phyloP scores from a whole-genome alignment of 1,140 invertebrate genomes.

The Solenopsis invicta region DNA sequence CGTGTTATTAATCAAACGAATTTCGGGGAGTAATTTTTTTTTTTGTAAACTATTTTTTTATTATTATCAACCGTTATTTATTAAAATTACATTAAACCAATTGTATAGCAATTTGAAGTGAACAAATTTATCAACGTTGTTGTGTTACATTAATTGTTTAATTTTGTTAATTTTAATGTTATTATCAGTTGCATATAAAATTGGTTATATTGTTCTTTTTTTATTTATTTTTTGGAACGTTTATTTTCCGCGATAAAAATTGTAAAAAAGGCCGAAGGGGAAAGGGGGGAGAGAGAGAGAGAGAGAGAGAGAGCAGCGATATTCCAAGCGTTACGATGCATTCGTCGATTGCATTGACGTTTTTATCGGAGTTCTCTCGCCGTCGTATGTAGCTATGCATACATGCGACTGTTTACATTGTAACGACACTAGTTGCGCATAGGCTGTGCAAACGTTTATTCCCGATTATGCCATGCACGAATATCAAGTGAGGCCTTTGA shows the following conservation, averaged over 20 bases:
- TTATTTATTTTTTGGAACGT: not conserved
- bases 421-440: slow-evolving; percentile 52
- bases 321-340: not conserved
- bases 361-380: slow-evolving; percentile 30
- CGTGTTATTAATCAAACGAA: slow-evolving; percentile 17
- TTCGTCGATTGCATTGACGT: slow-evolving; percentile 48
- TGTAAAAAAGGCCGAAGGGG: not conserved
- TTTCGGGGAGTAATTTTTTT: not conserved
- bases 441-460: slow-evolving; percentile 51
- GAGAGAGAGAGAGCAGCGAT: not conserved
- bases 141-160: not conserved
- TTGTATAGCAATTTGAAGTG: no score
- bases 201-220: not conserved
- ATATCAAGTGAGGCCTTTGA: slow-evolving; percentile 26
- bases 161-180: slow-evolving; percentile 20
- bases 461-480: slow-evolving; percentile 38
- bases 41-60: slow-evolving; percentile 2
- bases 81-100: not conserved
- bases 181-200: not conserved
- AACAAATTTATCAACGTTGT: not conserved
- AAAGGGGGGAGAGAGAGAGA: not conserved
- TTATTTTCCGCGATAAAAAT: not conserved
- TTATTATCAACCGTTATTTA: not conserved
- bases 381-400: slow-evolving; percentile 28
- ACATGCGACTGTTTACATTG: slow-evolving; percentile 54